phyloP scores from a whole-genome alignment of 2,113 vertebrate species.

The Merops nubicus region DNA sequence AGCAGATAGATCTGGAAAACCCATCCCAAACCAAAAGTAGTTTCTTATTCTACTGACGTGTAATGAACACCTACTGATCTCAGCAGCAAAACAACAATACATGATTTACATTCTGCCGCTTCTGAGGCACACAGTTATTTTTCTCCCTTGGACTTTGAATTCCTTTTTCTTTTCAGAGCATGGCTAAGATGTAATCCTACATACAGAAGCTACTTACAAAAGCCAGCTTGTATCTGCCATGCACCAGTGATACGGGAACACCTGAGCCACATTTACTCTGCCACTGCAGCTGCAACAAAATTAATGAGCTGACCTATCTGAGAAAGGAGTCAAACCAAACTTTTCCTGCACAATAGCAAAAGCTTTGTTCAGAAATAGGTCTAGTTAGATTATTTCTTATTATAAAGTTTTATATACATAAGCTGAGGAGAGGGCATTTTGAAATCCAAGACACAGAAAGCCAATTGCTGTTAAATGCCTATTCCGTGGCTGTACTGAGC shows the following conservation, averaged over 20 bases:
- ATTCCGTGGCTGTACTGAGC: not conserved
- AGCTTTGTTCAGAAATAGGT: not conserved
- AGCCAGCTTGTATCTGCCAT: not conserved
- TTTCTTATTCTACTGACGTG: not conserved
- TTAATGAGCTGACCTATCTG: conserved; percentile 31
- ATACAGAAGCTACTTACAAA: not conserved
- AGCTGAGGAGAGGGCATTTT: not conserved
- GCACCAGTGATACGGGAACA: not conserved
- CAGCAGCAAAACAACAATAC: not conserved
- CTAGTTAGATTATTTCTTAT: not conserved
- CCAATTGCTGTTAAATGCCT: not conserved
- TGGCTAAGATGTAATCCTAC: not conserved
- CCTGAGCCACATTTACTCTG: not conserved
- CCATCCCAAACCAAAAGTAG: not conserved
- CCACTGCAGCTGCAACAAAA: not conserved
- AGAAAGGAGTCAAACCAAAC: conserved; percentile 1
- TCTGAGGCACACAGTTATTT: not conserved
- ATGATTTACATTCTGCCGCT: not conserved
- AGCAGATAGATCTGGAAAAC: not conserved
- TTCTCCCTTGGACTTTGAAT: not conserved
- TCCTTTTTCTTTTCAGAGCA: not conserved
- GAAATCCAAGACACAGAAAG: not conserved
- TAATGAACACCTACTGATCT: not conserved
- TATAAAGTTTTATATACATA: not conserved
- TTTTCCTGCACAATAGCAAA: not conserved